Evolutionary conservation across 1,140 invertebrate genomes (phyloP).

Genomic region (Drosophila auraria): DNA sequence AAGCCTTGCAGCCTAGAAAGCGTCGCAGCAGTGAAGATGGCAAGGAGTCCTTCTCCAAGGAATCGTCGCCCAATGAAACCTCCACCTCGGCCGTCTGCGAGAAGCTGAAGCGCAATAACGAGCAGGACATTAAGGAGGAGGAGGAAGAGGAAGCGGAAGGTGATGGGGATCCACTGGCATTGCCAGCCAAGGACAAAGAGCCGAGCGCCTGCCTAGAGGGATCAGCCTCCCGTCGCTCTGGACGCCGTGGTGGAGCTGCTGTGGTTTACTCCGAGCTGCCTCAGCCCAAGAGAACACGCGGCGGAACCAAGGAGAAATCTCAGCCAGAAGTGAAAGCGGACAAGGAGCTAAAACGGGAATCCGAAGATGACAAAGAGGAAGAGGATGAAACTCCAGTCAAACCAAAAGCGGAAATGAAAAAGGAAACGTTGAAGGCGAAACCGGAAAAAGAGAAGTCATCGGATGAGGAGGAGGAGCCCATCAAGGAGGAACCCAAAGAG

Average conservation of each 20-base stretch:
- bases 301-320: conserved; percentile 47
- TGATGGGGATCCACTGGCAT: not conserved
- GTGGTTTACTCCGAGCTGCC: conserved; percentile 66
- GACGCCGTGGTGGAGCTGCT: conserved; percentile 66
- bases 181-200: conserved; percentile 30
- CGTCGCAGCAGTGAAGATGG: conserved; percentile 76
- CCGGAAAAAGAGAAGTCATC: not conserved
- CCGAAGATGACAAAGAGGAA: conserved; percentile 4
- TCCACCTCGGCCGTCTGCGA: conserved; percentile 45
- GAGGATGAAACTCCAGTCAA: not conserved
- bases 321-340: conserved; percentile 26
- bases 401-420: conserved; percentile 4
- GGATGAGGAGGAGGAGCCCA: conserved; percentile 1
- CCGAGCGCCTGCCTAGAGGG: conserved; percentile 3
- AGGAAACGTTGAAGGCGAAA: conserved; percentile 13
- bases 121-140: conserved; percentile 39
- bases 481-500: conserved; percentile 7
- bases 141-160: not conserved
- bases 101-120: conserved; percentile 65
- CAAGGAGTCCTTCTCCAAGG: conserved; percentile 42
- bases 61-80: conserved; percentile 32
- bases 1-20: conserved; percentile 66
- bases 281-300: conserved; percentile 71
- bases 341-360: conserved; percentile 11
- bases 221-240: conserved; percentile 58